phyloP scores from a whole-genome alignment of 2,888 invertebrate genomes.

The Synergus laeviventris region DNA sequence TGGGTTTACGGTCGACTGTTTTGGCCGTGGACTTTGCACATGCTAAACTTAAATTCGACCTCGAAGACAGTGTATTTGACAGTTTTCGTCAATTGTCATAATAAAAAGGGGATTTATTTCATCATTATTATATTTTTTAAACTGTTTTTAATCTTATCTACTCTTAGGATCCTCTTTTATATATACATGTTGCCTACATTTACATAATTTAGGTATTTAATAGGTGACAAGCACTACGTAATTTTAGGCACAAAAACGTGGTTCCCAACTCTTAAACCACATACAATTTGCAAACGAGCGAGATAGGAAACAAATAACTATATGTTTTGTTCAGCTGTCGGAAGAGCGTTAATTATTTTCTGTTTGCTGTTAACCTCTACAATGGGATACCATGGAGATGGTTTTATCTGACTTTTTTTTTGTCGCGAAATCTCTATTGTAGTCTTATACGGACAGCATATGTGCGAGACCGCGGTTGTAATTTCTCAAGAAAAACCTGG shows the following conservation, averaged over 20 bases:
- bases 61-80: background rate
- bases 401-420: background rate
- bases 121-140: too few species aligned
- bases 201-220: background rate
- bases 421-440: constrained; percentile 1
- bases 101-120: too few species aligned
- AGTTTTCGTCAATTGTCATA: background rate
- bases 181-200: background rate
- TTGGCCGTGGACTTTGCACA: constrained; percentile 18
- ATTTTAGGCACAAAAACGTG: background rate
- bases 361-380: background rate
- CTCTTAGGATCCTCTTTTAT: too few species aligned
- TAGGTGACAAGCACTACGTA: background rate
- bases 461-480: constrained; percentile 29
- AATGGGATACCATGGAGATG: background rate
- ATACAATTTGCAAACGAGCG: background rate
- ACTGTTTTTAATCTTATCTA: too few species aligned
- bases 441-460: background rate
- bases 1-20: constrained; percentile 21
- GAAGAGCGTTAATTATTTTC: constrained; percentile 2
- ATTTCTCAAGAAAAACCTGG: constrained; percentile 55
- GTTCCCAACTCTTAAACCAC: background rate
- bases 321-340: background rate
- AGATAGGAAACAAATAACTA: background rate
- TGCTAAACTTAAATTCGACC: background rate